Conservation (phyloP, 2,113 vertebrate species). For the Pteropus alecto region DNA sequence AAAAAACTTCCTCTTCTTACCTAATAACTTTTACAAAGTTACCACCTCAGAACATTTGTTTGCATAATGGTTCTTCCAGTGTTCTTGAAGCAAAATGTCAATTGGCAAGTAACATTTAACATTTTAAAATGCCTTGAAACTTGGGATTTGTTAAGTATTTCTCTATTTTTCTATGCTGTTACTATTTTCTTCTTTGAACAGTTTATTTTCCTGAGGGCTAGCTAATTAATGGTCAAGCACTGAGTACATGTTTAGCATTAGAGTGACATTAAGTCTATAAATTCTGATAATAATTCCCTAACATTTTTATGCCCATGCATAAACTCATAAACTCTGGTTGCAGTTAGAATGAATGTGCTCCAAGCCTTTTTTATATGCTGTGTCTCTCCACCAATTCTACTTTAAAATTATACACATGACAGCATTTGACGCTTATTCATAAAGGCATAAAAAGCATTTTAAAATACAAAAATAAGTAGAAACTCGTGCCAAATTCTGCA, state of each 20-base stretch:
- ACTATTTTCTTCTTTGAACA: not conserved
- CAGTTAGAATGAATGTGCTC: not conserved
- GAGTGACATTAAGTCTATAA: not conserved
- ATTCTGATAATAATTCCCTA: not conserved
- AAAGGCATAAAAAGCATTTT: conserved; percentile 3
- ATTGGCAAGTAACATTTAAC: conserved; percentile 56
- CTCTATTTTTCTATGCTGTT: not conserved
- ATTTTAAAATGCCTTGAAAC: conserved; percentile 33
- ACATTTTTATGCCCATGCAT: not conserved
- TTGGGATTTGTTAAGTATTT: conserved; percentile 23
- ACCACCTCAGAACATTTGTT: conserved; percentile 55
- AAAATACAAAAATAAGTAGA: conserved; percentile 7
- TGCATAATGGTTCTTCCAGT: conserved; percentile 55
- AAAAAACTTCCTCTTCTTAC: conserved; percentile 35
- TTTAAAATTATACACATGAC: not conserved
- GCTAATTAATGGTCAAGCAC: not conserved
- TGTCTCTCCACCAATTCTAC: not conserved
- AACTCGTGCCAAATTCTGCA: not conserved
- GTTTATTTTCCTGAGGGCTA: not conserved
- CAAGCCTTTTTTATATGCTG: not conserved
- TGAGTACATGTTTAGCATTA: not conserved
- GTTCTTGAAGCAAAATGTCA: conserved; percentile 72
- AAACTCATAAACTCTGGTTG: not conserved
- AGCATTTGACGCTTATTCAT: not conserved
- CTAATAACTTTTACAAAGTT: conserved; percentile 11